Conservation (phyloP, 2,888 invertebrate genomes). For the Troides aeacus region DNA sequence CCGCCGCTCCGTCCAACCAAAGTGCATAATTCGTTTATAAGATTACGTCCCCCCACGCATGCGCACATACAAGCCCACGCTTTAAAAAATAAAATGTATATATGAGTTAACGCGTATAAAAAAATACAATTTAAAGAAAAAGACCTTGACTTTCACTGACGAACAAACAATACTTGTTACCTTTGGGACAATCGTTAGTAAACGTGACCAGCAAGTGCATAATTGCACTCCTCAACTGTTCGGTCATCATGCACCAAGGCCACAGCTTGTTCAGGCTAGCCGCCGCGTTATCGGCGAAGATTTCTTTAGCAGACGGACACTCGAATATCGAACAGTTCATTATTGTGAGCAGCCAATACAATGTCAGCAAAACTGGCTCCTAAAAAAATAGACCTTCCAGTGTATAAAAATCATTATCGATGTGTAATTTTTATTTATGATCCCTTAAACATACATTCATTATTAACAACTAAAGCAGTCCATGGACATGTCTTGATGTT, state of each 20-base stretch:
- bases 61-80: slow-evolving; percentile 61
- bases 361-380: slow-evolving; percentile 78
- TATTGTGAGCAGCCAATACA: slow-evolving; percentile 78
- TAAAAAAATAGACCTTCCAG: slow-evolving; percentile 35
- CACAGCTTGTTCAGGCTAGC: slow-evolving; percentile 83
- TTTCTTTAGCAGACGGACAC: slow-evolving; percentile 75
- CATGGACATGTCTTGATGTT: too few species aligned
- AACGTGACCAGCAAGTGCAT: slow-evolving; percentile 82
- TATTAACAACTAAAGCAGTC: too few species aligned
- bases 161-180: slow-evolving; percentile 49
- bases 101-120: neutral
- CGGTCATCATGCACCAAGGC: slow-evolving; percentile 83
- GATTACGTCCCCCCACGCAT: slow-evolving; percentile 60
- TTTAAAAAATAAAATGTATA: slow-evolving; percentile 32
- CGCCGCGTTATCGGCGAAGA: slow-evolving; percentile 78
- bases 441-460: too few species aligned
- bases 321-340: slow-evolving; percentile 81
- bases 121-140: neutral
- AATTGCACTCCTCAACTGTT: slow-evolving; percentile 72
- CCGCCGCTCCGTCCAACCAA: slow-evolving; percentile 49
- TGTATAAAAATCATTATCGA: too few species aligned
- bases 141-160: neutral
- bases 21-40: slow-evolving; percentile 51
- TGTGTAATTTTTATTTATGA: too few species aligned
- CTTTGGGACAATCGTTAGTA: slow-evolving; percentile 81